Base-by-base conservation (phyloP, 2,113 vertebrate genomes). In the Cichladusa arquata region DNA sequence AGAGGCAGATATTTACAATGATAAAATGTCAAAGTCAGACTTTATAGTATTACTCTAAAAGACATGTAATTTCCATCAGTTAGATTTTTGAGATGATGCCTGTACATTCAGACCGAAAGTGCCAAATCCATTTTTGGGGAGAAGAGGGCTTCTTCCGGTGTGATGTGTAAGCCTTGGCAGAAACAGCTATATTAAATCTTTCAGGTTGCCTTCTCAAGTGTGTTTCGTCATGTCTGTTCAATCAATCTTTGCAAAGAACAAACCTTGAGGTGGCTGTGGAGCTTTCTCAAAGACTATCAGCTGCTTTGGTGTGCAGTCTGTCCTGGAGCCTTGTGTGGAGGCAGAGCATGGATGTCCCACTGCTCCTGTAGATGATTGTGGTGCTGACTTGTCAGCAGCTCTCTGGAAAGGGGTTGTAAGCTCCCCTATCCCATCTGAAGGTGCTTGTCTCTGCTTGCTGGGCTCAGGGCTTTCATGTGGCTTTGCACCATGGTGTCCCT, bases 351-450 rank as follows among this genome's bases (percentile, higher is more conserved):
- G 34, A 14, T 33, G 70, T 58, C 4, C 36, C 13, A n/a, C 61
- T 71, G 53, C 54, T 40, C 61, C 1, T 0, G 7, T 26, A 42
- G 47, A 16, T 60, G 1, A 17, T 23, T 6, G 38, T 0, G 0
- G 44, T 47, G 62, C 20, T n/a, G 77, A 12, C 51, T 85, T 79
- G 47, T 47, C 72, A 66, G 80, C 44, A 58, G 50, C 71, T 81
- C 62, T 67, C 56, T 36, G 28, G 24, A 29, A 62, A 78, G 31
- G 33, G 33, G 1, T 14, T 81, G 33, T 42, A 62, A 76, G 66
- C 70, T 74, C 26, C 15, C 13, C 86, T 50, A 2, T 58, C 40
- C 66, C 14, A 12, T 42, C 38, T 50, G 76, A 54, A 80, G 66
- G 58, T 65, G 14, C 50, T 82, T 67, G 5, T 23, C 25, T 66